Conservation (phyloP, 2,888 invertebrate species). For the Serrognathus titanus region DNA sequence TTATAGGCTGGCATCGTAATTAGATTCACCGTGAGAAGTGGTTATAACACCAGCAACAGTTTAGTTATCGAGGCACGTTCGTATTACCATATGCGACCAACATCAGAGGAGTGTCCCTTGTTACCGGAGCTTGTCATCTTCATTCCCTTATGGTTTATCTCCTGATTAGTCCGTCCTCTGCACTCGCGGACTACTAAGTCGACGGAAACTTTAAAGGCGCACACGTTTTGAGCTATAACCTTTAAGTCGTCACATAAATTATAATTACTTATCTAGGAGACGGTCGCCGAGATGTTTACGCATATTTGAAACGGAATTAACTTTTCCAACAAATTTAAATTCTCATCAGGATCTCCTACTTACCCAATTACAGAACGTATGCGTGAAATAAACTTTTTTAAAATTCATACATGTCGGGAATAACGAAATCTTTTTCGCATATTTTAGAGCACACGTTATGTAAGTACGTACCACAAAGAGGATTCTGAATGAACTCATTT, state of each 20-base stretch:
- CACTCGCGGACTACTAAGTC: conserved; percentile 11
- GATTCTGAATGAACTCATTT: too few relatives aligned
- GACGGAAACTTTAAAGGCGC: conserved; percentile 16
- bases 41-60: conserved; percentile 3
- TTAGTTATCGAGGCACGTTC: conserved; percentile 16
- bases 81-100: conserved; percentile 16
- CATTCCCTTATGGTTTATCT: conserved; percentile 17
- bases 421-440: not conserved
- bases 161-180: conserved; percentile 16
- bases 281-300: conserved; percentile 6
- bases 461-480: too few relatives aligned
- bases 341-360: not conserved
- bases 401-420: not conserved
- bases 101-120: conserved; percentile 17
- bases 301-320: conserved; percentile 5
- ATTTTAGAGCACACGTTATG: too few relatives aligned
- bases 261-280: conserved; percentile 14
- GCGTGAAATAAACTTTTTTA: not conserved
- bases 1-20: conserved; percentile 6
- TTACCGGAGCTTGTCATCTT: conserved; percentile 17
- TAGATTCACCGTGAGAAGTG: conserved; percentile 11
- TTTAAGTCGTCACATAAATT: conserved; percentile 9
- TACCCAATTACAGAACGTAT: not conserved
- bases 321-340: conserved; percentile 5
- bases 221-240: conserved; percentile 11